These are phyloP conservation scores for Diadema setosum DNA, from an alignment of 35 echinoderm and acorn worm species.

Conservation along the genomic window DNA sequence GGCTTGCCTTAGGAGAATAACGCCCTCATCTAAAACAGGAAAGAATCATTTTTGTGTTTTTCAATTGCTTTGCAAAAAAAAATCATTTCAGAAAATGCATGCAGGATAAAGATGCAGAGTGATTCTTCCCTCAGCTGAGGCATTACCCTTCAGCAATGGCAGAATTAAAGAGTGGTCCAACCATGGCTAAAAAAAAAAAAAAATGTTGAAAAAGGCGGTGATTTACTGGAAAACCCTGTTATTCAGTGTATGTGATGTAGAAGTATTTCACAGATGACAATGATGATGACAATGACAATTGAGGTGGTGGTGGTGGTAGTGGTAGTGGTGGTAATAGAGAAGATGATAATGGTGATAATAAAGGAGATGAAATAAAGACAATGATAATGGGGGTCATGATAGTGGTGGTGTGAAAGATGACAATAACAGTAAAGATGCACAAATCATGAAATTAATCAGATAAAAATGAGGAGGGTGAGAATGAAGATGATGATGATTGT, in stretches of 20 bases:
- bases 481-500: not conserved
- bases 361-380: not conserved
- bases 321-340: not conserved
- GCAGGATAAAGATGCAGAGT: too few species aligned
- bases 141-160: too few species aligned
- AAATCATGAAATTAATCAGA: not conserved
- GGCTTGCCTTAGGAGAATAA: slow-evolving; percentile 62
- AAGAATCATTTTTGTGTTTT: not conserved
- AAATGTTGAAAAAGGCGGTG: too few species aligned
- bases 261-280: too few species aligned
- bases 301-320: not conserved
- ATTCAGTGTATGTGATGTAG: too few species aligned
- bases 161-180: too few species aligned
- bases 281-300: not conserved
- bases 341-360: not conserved
- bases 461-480: not conserved
- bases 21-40: slow-evolving; percentile 52
- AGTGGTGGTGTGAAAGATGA: not conserved
- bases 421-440: not conserved
- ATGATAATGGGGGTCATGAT: not conserved
- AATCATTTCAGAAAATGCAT: too few species aligned
- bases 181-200: too few species aligned
- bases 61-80: too few species aligned
- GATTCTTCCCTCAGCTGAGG: too few species aligned
- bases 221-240: too few species aligned